A percentile compares a stretch with the other conserved stretches of the same genome.
phyloP scores from a whole-genome alignment of 2,888 invertebrate species.

The Hoplodrina blanda region DNA sequence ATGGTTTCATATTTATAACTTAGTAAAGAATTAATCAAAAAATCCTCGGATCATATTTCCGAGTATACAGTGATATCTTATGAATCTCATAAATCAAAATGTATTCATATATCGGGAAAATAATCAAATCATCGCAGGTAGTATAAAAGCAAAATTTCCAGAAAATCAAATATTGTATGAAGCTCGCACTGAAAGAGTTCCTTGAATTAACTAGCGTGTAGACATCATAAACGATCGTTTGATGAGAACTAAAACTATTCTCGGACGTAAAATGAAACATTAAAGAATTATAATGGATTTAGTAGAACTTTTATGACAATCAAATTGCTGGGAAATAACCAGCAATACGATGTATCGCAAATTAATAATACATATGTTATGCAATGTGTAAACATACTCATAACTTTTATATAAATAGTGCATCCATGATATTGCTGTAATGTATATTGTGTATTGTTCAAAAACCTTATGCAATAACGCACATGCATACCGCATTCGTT shows the following conservation, averaged over 20 bases:
- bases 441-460: too few relatives aligned
- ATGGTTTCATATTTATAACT: conserved; percentile 16
- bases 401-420: not conserved
- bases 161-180: conserved; percentile 18
- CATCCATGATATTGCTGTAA: not conserved
- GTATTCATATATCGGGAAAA: conserved; percentile 16
- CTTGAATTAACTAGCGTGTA: conserved; percentile 8
- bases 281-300: conserved; percentile 16
- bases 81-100: conserved; percentile 17
- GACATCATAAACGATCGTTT: conserved; percentile 29
- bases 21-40: conserved; percentile 18
- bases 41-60: not conserved
- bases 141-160: conserved; percentile 4
- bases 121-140: conserved; percentile 29
- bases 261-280: conserved; percentile 28
- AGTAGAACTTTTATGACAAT: conserved; percentile 8
- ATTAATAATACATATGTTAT: not conserved
- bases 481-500: too few relatives aligned
- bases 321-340: conserved; percentile 4
- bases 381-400: not conserved
- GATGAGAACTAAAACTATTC: conserved; percentile 30
- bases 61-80: not conserved
- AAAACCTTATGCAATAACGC: too few relatives aligned
- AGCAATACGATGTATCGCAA: not conserved
- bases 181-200: not conserved